These are phyloP conservation scores for Nibea coibor DNA, from an alignment of 2,113 vertebrate genomes.

Conservation along the genomic window DNA sequence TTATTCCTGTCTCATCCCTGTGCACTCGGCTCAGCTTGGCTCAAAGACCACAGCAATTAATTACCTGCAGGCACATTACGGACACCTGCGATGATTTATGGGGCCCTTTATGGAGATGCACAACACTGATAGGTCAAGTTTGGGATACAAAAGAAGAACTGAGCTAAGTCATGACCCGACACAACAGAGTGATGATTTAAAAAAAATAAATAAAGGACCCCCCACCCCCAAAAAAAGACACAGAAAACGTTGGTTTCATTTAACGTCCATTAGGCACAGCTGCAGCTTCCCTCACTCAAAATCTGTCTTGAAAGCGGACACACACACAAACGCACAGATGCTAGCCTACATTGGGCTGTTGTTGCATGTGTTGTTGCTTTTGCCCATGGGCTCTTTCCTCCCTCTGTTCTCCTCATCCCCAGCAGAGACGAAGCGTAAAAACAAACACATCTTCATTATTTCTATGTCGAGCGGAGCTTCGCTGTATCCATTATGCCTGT, in stretches of 20 bases:
- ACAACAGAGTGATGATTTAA: conserved; percentile 38
- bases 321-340: conserved; percentile 51
- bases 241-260: conserved; percentile 38
- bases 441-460: conserved; percentile 47
- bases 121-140: conserved; percentile 61
- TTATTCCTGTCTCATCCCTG: conserved; percentile 32
- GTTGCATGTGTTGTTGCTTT: conserved; percentile 69
- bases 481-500: conserved; percentile 47
- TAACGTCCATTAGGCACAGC: conserved; percentile 50
- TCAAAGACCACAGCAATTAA: conserved; percentile 68
- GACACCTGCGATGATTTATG: conserved; percentile 71
- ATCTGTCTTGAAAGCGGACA: conserved; percentile 29
- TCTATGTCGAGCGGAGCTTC: conserved; percentile 52
- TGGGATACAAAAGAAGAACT: conserved; percentile 30
- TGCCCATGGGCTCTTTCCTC: conserved; percentile 69
- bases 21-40: conserved; percentile 46
- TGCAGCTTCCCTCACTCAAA: conserved; percentile 37
- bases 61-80: conserved; percentile 63
- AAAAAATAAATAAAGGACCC: conserved; percentile 14
- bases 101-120: conserved; percentile 61
- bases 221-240: neutral
- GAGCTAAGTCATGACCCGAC: conserved; percentile 1
- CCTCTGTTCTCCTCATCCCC: conserved; percentile 62
- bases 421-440: conserved; percentile 9
- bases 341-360: conserved; percentile 60